Conservation (phyloP, 1,140 invertebrate genomes). For the Papilio polyxenes region DNA sequence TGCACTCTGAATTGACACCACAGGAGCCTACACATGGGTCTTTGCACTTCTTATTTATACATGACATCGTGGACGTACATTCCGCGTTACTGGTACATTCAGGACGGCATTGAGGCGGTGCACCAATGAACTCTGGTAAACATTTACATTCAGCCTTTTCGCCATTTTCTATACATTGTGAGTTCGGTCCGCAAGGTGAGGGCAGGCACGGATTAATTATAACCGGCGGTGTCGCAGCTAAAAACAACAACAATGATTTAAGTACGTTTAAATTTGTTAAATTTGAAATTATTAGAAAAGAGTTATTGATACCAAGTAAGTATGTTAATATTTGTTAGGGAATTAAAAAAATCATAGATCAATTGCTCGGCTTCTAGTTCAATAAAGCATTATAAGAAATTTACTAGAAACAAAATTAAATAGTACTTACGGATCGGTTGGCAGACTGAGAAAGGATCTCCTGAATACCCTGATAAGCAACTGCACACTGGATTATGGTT, state of each 20-base stretch:
- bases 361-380: too few species aligned
- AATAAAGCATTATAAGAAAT: not conserved
- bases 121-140: conserved; percentile 81
- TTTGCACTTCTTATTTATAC: conserved; percentile 84
- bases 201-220: conserved; percentile 82
- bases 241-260: conserved; percentile 40
- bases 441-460: conserved; percentile 84
- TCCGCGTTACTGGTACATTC: conserved; percentile 87
- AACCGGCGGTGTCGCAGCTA: conserved; percentile 60
- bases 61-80: conserved; percentile 83
- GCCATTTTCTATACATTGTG: conserved; percentile 82
- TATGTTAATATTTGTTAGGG: too few species aligned
- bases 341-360: too few species aligned
- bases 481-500: conserved; percentile 85
- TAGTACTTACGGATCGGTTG: conserved; percentile 79
- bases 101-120: conserved; percentile 84
- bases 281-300: too few species aligned
- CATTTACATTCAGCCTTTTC: conserved; percentile 84
- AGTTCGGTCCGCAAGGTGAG: conserved; percentile 85
- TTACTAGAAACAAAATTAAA: not conserved
- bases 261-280: not conserved
- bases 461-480: conserved; percentile 82
- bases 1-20: conserved; percentile 82
- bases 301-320: too few species aligned
- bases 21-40: conserved; percentile 88